Conservation (phyloP, 64 coral and sea anemone species). For the Montipora cactus region DNA sequence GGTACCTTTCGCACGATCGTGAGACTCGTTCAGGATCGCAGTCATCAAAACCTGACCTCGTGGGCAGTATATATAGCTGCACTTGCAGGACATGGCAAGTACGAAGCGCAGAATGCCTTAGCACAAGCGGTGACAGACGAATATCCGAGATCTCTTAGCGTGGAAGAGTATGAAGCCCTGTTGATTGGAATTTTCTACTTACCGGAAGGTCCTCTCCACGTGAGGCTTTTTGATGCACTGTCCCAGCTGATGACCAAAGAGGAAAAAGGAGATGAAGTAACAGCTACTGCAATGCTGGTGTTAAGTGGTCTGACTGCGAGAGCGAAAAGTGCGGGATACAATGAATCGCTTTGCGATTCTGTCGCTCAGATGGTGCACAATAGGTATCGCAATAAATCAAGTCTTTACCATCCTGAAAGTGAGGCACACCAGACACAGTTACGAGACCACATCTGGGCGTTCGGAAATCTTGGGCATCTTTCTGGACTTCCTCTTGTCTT, state of each 20-base stretch:
- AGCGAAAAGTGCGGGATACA: conserved; percentile 85
- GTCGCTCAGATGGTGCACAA: conserved; percentile 77
- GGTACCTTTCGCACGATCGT: conserved; percentile 47
- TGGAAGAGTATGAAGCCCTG: conserved; percentile 82
- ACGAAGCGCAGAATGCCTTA: conserved; percentile 74
- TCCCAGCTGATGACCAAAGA: conserved; percentile 55
- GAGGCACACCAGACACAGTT: conserved; percentile 74
- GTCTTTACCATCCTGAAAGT: conserved; percentile 84
- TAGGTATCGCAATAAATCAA: conserved; percentile 85
- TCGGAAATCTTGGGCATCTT: conserved; percentile 93
- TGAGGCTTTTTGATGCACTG: conserved; percentile 72
- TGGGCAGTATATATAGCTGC: conserved; percentile 75
- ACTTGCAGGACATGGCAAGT: conserved; percentile 76
- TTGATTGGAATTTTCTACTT: conserved; percentile 81
- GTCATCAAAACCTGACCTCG: conserved; percentile 85
- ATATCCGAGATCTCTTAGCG: conserved; percentile 57
- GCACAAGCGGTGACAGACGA: conserved; percentile 64
- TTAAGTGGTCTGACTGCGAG: conserved; percentile 75
- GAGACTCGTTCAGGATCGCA: conserved; percentile 69
- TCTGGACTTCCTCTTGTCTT: conserved; percentile 83
- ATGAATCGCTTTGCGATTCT: conserved; percentile 76
- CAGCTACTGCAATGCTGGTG: conserved; percentile 88
- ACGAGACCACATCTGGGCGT: conserved; percentile 93
- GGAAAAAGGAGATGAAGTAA: conserved; percentile 57
- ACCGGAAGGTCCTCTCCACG: conserved; percentile 86